These are phyloP conservation scores for Rotaria sp. DNA, from an alignment of 2,888 invertebrate genomes.

Conservation along the genomic window DNA sequence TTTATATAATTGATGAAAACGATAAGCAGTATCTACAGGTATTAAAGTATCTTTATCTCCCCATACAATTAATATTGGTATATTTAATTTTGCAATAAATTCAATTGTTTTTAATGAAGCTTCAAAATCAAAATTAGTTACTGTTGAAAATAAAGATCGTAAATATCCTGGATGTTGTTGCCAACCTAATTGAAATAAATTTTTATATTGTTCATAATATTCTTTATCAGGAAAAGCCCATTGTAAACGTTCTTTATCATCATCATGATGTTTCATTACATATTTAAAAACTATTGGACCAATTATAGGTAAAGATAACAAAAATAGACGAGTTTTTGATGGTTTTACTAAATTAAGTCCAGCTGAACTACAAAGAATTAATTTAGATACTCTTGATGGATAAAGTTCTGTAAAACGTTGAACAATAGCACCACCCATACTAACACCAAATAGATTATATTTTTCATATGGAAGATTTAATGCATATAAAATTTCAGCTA, in stretches of 20 bases:
- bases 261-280: background rate
- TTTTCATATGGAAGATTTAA: slow-evolving; percentile 5
- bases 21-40: background rate
- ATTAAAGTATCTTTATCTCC: slow-evolving; percentile 8
- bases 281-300: background rate
- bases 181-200: background rate
- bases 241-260: background rate
- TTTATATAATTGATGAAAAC: background rate
- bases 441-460: slow-evolving; percentile 13
- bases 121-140: background rate
- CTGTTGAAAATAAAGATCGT: background rate
- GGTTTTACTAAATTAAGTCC: background rate
- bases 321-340: background rate
- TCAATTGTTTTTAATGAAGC: background rate
- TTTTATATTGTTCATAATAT: background rate
- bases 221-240: background rate
- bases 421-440: slow-evolving; percentile 25
- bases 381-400: background rate
- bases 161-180: slow-evolving; percentile 20
- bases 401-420: background rate
- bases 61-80: slow-evolving; percentile 4
- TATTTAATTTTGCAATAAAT: background rate
- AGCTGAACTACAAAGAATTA: slow-evolving; percentile 14
- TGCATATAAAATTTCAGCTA: slow-evolving; percentile 1
- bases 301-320: background rate